phyloP scores from a whole-genome alignment of 2,113 vertebrate genomes.

The Progne subis region DNA sequence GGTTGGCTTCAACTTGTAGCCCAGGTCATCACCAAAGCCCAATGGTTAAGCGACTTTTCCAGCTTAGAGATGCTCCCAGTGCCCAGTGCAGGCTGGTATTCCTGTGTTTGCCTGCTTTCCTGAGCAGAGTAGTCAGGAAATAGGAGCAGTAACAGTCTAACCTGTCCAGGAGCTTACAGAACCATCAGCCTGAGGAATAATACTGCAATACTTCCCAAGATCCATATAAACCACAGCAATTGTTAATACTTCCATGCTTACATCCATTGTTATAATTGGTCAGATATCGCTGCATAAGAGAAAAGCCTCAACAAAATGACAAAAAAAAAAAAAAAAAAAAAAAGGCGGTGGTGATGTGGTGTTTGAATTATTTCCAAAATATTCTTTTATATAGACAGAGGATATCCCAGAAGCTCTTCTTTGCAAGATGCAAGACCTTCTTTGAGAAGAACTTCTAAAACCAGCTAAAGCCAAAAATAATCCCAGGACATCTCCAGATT shows the following conservation, averaged over 20 bases:
- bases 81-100: fast-evolving
- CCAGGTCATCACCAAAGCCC: not conserved
- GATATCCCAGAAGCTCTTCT: not conserved
- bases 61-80: not conserved
- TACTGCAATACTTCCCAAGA: not conserved
- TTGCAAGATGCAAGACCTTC: not conserved
- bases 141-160: not conserved
- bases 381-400: not conserved
- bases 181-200: not conserved
- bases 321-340: too few relatives aligned
- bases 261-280: not conserved
- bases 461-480: not conserved
- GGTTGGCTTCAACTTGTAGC: not conserved
- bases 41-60: not conserved
- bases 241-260: not conserved
- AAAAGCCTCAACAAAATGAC: not conserved
- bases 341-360: too few relatives aligned
- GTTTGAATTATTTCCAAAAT: not conserved
- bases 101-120: not conserved
- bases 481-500: not conserved
- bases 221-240: not conserved
- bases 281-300: not conserved
- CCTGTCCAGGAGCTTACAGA: not conserved
- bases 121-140: not conserved
- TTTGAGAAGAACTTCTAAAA: not conserved